These are phyloP conservation scores for Megalonaias nervosa DNA, from an alignment of 1,140 invertebrate genomes.

Conservation along the genomic window DNA sequence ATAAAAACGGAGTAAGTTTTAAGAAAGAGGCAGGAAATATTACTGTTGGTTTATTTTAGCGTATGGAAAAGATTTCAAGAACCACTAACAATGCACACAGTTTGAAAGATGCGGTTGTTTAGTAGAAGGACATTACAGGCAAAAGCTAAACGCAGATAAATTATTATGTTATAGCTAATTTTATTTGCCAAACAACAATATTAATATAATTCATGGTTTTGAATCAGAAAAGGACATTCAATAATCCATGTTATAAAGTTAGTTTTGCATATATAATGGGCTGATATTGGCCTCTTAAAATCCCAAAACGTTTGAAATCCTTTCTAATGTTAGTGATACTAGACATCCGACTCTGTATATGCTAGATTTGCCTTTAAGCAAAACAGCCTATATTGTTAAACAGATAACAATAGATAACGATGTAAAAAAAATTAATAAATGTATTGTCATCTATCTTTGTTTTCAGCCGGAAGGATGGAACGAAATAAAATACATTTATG, in stretches of 20 bases:
- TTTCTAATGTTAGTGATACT: too few relatives aligned
- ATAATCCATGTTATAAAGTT: too few relatives aligned
- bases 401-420: neutral
- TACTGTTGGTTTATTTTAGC: too few relatives aligned
- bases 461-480: slow-evolving; percentile 32
- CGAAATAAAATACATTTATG: slow-evolving; percentile 21
- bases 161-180: neutral
- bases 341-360: too few relatives aligned
- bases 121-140: neutral
- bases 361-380: too few relatives aligned
- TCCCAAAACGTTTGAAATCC: too few relatives aligned
- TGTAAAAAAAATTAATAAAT: neutral
- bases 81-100: neutral
- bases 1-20: slow-evolving; percentile 27
- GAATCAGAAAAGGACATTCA: too few relatives aligned
- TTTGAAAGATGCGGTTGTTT: neutral
- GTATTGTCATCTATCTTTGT: neutral
- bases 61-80: neutral
- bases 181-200: too few relatives aligned
- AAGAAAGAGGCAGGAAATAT: too few relatives aligned
- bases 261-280: too few relatives aligned
- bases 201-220: too few relatives aligned
- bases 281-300: too few relatives aligned
- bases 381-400: neutral
- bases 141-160: neutral